Conservation (phyloP, 1,140 invertebrate species). For the Diorhabda carinulata region DNA sequence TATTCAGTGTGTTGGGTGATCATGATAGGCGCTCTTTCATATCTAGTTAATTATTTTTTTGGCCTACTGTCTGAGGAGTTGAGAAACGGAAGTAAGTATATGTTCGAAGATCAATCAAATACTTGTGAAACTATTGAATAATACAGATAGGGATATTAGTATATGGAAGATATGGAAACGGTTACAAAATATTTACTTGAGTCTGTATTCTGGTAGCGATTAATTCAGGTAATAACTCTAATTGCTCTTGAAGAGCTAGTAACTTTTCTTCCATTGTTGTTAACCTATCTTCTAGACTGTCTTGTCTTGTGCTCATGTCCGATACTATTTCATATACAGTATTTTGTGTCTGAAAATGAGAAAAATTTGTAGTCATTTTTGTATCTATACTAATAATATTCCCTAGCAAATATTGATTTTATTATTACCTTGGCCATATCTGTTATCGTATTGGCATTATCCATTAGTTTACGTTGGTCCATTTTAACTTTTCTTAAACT, state of each 20-base stretch:
- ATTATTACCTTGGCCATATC: constrained; percentile 96
- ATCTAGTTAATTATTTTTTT: too few relatives aligned
- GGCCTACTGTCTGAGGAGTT: too few relatives aligned
- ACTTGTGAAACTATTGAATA: background rate
- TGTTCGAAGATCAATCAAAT: background rate
- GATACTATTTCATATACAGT: constrained; percentile 95
- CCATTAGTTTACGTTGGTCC: constrained; percentile 99
- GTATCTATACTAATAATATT: too few relatives aligned
- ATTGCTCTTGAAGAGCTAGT: constrained; percentile 66
- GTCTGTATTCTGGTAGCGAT: constrained; percentile 55
- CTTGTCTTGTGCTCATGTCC: constrained; percentile 89
- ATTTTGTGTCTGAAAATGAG: constrained; percentile 85
- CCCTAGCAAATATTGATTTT: background rate
- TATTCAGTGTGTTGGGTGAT: too few relatives aligned
- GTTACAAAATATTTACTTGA: constrained; percentile 36
- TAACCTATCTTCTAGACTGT: constrained; percentile 83
- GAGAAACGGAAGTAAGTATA: background rate
- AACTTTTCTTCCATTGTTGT: constrained; percentile 84
- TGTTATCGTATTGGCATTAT: constrained; percentile 98
- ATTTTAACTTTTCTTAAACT: constrained; percentile 98
- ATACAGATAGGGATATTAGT: background rate
- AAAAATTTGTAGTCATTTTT: background rate
- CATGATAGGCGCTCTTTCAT: too few relatives aligned
- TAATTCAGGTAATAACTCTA: constrained; percentile 79
- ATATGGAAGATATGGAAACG: background rate